Percentiles rank a stretch among this genome's conserved stretches.
Evolutionary conservation across 2,888 invertebrate genomes (phyloP).

Genomic region (Selenia dentaria): DNA sequence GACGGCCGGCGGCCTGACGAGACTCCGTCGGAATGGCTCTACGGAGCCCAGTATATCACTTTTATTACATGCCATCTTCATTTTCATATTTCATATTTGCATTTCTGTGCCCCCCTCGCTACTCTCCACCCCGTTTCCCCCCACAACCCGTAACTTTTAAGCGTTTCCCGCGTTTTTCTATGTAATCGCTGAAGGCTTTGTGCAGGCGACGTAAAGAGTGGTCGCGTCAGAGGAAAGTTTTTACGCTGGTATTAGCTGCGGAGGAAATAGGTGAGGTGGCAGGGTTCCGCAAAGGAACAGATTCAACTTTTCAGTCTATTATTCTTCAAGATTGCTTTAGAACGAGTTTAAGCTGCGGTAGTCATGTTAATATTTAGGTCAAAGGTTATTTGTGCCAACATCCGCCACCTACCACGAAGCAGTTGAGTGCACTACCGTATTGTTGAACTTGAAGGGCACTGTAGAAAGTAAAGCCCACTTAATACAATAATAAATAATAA

Average conservation of each 20-base stretch:
- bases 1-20: constrained; percentile 91
- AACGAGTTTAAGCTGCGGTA: too few relatives aligned
- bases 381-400: too few relatives aligned
- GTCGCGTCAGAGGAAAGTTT: constrained; percentile 57
- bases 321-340: too few relatives aligned
- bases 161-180: constrained; percentile 77
- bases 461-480: too few relatives aligned
- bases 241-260: constrained; percentile 44
- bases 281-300: constrained; percentile 39
- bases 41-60: constrained; percentile 91
- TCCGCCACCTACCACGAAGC: too few relatives aligned
- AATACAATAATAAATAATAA: too few relatives aligned
- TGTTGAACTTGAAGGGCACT: too few relatives aligned
- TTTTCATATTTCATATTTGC: constrained; percentile 87
- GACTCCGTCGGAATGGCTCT: constrained; percentile 90
- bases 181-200: constrained; percentile 66
- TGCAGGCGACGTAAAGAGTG: constrained; percentile 61
- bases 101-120: constrained; percentile 65
- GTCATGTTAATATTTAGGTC: too few relatives aligned
- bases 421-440: too few relatives aligned
- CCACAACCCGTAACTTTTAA: constrained; percentile 58
- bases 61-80: constrained; percentile 91
- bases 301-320: too few relatives aligned
- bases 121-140: constrained; percentile 35
- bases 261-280: constrained; percentile 10